Base-by-base conservation (phyloP, 1,140 invertebrate species). In the Pseudachorutes palmiensis region DNA sequence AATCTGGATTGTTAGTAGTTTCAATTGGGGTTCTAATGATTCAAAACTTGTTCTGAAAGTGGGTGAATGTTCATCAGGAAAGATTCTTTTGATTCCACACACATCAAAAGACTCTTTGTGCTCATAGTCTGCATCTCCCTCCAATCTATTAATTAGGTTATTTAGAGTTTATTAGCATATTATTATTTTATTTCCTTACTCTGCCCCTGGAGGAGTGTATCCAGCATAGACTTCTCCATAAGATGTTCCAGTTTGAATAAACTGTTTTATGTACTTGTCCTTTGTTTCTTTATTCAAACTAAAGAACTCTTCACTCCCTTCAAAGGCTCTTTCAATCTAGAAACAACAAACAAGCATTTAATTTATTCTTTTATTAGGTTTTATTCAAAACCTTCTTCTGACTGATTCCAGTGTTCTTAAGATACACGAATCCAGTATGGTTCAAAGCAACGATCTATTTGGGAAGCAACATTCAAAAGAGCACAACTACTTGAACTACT, bases 101-200 rank as follows among this genome's bases (percentile, higher is more conserved):
- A 41, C 59, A 48, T 72, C 71, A 32, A 68, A 72, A 26, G 48
- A 62, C 65, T 72, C 71, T 22, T 68, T 61, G 1, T 67, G 32
- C 55, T 72, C 71, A 33, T 58, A 69, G 19, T 41, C 36, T 19
- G 64, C 55, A 32, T 58, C n/a, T 1, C 31, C 22, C 31, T 51
- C 45, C 22, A 31, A 58, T 36, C 51, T 48, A 49, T 19, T n/a
- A 5, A 41, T 41, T 9, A n/a, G n/a, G n/a, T n/a, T 19, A 41
- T 41, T 41, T 41, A 19, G 19, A 41, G 19, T 9, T 41, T 41
- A 9, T 41, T 5, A 41, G 19, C 5, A 9, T 41, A 2, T 22
- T 62, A 16, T 12, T 29, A 64, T 5, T 31, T 64, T n/a, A n/a
- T 0, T 48, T 41, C 29, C 62, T 45, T 12, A 68, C 62, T 68